Evolutionary conservation across 1,140 invertebrate species (phyloP).

Genomic region (Caerostris extrusa): DNA sequence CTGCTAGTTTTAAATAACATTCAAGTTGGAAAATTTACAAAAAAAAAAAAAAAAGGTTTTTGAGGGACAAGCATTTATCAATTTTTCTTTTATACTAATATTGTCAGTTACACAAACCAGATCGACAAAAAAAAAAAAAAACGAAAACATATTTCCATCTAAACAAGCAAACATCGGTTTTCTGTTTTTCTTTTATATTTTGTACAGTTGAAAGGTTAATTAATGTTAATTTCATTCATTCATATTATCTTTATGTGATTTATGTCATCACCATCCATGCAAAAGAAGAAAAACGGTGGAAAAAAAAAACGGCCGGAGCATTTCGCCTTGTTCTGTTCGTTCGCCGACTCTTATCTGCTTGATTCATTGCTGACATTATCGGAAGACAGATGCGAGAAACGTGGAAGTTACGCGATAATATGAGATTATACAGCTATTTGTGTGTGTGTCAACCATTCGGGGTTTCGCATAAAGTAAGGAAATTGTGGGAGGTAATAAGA

Average conservation of each 20-base stretch:
- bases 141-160: background rate
- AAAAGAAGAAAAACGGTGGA: background rate
- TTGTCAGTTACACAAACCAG: too few species aligned
- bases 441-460: background rate
- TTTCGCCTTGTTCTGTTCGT: background rate
- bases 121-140: background rate
- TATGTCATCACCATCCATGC: background rate
- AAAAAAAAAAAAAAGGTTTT: too few species aligned
- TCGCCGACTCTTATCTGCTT: background rate
- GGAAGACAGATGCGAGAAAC: constrained; percentile 29
- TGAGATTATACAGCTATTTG: background rate
- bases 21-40: background rate
- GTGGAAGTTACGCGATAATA: constrained; percentile 9
- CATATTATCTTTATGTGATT: background rate
- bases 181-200: background rate
- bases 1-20: too few species aligned
- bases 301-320: background rate
- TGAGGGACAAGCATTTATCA: too few species aligned
- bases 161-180: background rate
- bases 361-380: constrained; percentile 18
- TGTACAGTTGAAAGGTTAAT: background rate
- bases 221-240: background rate
- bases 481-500: background rate
- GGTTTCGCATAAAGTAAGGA: background rate
- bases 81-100: background rate